A percentile compares a stretch with the other conserved stretches of the same genome.
Evolutionary conservation across 2,113 vertebrate genomes (phyloP).

Genomic region (Phaetusa simplex): DNA sequence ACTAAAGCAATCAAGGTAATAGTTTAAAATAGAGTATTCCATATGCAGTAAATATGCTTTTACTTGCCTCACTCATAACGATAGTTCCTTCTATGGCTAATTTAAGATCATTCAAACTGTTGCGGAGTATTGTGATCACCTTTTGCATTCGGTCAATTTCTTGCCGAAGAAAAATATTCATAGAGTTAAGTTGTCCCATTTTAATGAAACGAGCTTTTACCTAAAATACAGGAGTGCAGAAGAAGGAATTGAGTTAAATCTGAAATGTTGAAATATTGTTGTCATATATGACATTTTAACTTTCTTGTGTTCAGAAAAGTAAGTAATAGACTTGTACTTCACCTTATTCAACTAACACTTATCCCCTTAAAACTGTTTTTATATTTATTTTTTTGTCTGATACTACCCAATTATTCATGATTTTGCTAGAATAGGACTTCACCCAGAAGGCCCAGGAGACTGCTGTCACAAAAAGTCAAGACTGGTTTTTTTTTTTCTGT

Average conservation of each 20-base stretch:
- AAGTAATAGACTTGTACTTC: neutral
- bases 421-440: neutral
- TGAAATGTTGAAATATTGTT: neutral
- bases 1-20: neutral
- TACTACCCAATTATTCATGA: neutral
- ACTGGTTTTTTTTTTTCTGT: neutral
- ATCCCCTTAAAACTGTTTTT: neutral
- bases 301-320: neutral
- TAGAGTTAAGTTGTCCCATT: constrained; percentile 80
- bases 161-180: constrained; percentile 83
- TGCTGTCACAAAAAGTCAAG: neutral
- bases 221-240: constrained; percentile 51
- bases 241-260: neutral
- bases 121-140: constrained; percentile 72
- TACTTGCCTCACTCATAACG: constrained; percentile 81
- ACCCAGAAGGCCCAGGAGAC: neutral
- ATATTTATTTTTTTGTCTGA: neutral
- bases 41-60: neutral
- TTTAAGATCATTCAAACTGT: constrained; percentile 73
- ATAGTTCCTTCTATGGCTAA: constrained; percentile 81
- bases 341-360: neutral
- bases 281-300: neutral
- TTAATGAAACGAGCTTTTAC: constrained; percentile 75
- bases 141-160: constrained; percentile 82
- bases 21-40: neutral